Percentiles rank a stretch among this genome's conserved stretches.
Evolutionary conservation across 2,113 vertebrate species (phyloP).

Genomic region (Steatornis caripensis): DNA sequence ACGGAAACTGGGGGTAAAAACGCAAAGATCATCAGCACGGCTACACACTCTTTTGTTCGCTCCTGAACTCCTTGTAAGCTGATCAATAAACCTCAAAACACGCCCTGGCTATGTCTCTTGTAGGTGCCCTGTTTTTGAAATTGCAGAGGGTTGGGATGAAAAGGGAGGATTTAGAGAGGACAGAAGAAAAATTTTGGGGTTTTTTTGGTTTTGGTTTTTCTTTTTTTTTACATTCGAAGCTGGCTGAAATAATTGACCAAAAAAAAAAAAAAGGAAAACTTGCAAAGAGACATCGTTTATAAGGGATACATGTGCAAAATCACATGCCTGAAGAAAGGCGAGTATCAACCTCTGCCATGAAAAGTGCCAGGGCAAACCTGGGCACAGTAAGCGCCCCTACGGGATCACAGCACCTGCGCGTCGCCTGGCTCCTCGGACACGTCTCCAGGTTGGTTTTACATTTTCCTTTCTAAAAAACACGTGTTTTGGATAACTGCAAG

Average conservation of each 20-base stretch:
- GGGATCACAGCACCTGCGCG: fast-evolving
- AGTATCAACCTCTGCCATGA: not conserved
- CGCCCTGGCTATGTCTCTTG: not conserved
- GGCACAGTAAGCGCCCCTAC: fast-evolving
- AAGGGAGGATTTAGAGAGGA: not conserved
- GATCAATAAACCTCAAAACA: not conserved
- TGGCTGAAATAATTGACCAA: not conserved
- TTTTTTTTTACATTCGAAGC: not conserved
- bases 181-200: not conserved
- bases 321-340: not conserved
- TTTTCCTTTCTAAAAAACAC: not conserved
- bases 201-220: too few relatives aligned
- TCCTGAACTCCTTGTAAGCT: not conserved
- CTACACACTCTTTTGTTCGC: not conserved
- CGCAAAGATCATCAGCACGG: not conserved
- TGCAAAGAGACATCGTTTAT: fast-evolving
- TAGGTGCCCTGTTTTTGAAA: not conserved
- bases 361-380: not conserved
- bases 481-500: not conserved
- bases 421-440: not conserved
- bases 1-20: not conserved
- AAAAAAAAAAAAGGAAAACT: too few relatives aligned
- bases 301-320: not conserved
- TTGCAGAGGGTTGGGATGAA: not conserved
- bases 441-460: too few relatives aligned